Evolutionary conservation across 2,888 invertebrate species (phyloP).

Genomic region (Megalurothrips usitatus): DNA sequence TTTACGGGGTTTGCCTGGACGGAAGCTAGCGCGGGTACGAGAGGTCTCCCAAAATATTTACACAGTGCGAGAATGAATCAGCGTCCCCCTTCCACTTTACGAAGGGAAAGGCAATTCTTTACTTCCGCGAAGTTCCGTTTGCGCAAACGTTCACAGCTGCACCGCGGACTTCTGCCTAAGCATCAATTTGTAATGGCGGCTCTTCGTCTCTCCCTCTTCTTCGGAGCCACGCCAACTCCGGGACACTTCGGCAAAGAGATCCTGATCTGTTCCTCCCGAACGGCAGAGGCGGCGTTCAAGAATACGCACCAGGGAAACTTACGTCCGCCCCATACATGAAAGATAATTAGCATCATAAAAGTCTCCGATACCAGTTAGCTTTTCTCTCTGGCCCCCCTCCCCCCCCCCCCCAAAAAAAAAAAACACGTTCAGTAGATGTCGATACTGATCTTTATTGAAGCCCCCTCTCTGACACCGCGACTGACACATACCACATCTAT

Average conservation of each 20-base stretch:
- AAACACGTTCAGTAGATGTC: no score
- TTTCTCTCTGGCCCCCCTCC: no score
- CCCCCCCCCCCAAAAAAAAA: no score
- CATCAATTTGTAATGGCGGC: slow-evolving; percentile 30
- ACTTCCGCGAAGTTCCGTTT: not conserved
- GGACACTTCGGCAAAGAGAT: no score
- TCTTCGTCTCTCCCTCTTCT: not conserved
- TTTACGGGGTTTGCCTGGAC: not conserved
- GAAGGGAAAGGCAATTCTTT: not conserved
- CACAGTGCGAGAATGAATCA: not conserved
- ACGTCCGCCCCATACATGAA: no score
- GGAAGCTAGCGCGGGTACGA: not conserved
- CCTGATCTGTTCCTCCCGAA: not conserved
- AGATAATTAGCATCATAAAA: no score
- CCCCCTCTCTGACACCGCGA: not conserved
- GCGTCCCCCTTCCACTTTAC: no score
- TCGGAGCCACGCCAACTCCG: no score
- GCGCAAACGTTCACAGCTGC: not conserved
- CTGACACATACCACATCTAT: slow-evolving; percentile 83
- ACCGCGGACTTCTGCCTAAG: not conserved
- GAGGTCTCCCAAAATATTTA: not conserved
- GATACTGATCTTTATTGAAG: no score
- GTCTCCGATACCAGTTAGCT: no score
- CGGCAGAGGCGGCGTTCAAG: not conserved
- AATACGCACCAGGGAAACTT: no score